A percentile compares a stretch with the other conserved stretches of the same genome.
These are phyloP conservation scores for Pseudeuparius sepicola DNA, from an alignment of 2,888 invertebrate species.

Conservation along the genomic window DNA sequence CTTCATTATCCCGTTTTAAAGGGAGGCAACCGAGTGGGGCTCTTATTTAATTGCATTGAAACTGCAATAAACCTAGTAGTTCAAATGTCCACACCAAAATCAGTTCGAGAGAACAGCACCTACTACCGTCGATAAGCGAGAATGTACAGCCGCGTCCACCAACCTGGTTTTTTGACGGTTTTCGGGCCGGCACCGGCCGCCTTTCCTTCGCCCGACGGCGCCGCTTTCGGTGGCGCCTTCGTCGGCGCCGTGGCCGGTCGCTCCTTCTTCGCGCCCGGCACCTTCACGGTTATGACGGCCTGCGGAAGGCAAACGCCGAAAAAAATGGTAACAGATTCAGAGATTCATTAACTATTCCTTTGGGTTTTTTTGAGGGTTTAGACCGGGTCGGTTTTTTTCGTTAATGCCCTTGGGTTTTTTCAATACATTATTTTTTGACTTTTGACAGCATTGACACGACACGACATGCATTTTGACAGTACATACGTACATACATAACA, in stretches of 20 bases:
- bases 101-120: background rate
- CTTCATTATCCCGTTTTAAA: too few relatives aligned
- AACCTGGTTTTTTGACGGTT: slow-evolving; percentile 7
- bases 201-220: background rate
- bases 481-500: too few relatives aligned
- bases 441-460: too few relatives aligned
- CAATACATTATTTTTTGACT: too few relatives aligned
- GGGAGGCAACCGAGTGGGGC: too few relatives aligned
- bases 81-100: background rate
- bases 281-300: slow-evolving; percentile 73
- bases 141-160: background rate
- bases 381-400: too few relatives aligned
- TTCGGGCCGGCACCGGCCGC: background rate
- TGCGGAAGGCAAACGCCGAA: too few relatives aligned
- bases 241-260: slow-evolving; percentile 45
- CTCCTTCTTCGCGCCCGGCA: slow-evolving; percentile 53
- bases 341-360: too few relatives aligned
- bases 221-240: slow-evolving; percentile 25
- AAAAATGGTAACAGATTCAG: too few relatives aligned
- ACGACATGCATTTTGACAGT: too few relatives aligned
- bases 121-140: background rate
- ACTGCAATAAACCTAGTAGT: background rate
- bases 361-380: too few relatives aligned
- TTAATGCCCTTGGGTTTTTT: too few relatives aligned
- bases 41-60: background rate